Conservation (phyloP, 1,140 invertebrate species). For the Habropoda laboriosa region DNA sequence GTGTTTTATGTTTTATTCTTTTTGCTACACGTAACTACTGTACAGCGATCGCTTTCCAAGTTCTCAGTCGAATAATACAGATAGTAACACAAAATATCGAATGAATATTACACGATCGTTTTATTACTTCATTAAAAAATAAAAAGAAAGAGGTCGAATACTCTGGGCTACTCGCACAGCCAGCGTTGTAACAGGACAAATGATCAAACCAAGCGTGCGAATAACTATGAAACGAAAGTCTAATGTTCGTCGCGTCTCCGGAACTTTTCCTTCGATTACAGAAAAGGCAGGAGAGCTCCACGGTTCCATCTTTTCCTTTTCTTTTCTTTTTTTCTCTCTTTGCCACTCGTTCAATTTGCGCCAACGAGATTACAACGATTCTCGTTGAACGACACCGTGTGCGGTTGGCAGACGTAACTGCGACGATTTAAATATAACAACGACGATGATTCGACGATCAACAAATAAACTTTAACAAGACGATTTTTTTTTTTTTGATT, state of each 20-base stretch:
- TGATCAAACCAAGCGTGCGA: constrained; percentile 57
- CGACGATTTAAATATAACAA: constrained; percentile 14
- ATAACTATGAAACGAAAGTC: constrained; percentile 46
- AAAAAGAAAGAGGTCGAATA: constrained; percentile 51
- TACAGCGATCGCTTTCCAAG: constrained; percentile 55
- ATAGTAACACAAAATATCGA: constrained; percentile 59
- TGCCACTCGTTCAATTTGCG: neutral
- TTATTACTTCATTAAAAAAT: constrained; percentile 54
- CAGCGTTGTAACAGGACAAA: constrained; percentile 55
- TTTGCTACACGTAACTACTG: constrained; percentile 8
- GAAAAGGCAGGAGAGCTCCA: constrained; percentile 68
- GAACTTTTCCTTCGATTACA: constrained; percentile 64
- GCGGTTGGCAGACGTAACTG: constrained; percentile 33
- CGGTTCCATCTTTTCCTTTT: neutral
- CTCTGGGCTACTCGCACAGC: constrained; percentile 56
- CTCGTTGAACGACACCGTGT: neutral
- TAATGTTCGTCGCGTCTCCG: constrained; percentile 45
- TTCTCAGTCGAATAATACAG: constrained; percentile 56
- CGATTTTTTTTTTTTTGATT: constrained; percentile 13
- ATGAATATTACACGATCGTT: constrained; percentile 58
- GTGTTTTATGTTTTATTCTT: constrained; percentile 25
- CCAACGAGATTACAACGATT: neutral
- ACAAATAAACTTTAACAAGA: constrained; percentile 22
- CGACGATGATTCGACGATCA: constrained; percentile 9
- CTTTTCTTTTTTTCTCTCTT: neutral